Base-by-base conservation (phyloP, 35 echinoderm and acorn worm genomes). In the Apostichopus japonicus region DNA sequence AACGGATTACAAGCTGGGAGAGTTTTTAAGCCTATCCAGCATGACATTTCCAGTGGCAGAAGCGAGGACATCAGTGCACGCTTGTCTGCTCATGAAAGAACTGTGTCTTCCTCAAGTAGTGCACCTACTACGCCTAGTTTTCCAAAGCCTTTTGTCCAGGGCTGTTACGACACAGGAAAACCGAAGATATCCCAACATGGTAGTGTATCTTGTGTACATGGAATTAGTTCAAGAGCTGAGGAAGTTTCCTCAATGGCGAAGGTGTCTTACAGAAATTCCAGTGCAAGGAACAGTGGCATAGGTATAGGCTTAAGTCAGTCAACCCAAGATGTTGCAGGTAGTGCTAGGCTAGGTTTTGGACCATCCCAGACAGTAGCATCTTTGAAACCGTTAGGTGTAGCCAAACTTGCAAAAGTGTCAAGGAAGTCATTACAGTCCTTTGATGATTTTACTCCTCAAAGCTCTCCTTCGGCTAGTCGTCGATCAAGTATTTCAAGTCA, bases 381-480 rank as follows among this genome's bases (percentile, higher is more conserved):
- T 9, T 58, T 87, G 10, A 93, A 93, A 70, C 92, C 92, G 52
- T 83, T 93, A 24, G 83, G 82, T 63, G 65, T 93, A 1, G 54
- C 92, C 44, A 93, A 87, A 24, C 75, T 93, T 87, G 92, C 92
- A 56, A 93, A 86, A 25, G 92, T 93, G 44, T 77, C 92, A 1
- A 93, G 86, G 78, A 93, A 87, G 22, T 87, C 92, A 87, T 58
- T 93, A 55, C 92, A 93, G 81, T 93, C 92, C 8, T 93, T 93
- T 93, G 92, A 93, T 8, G 92, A 93, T 5, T 27, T 93, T 53
- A 93, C 78, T 5, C 92, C 92, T 6, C 56, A 55, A 11, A 93
- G 83, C 22, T 93, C 92, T 73, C 77, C 82, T 6, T 62, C 92
- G 19, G 80, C 92, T 6, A 93, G 92, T 62, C 55, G 92, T 4